These are phyloP conservation scores for Selenia dentaria DNA, from an alignment of 2,888 invertebrate genomes.

Conservation along the genomic window DNA sequence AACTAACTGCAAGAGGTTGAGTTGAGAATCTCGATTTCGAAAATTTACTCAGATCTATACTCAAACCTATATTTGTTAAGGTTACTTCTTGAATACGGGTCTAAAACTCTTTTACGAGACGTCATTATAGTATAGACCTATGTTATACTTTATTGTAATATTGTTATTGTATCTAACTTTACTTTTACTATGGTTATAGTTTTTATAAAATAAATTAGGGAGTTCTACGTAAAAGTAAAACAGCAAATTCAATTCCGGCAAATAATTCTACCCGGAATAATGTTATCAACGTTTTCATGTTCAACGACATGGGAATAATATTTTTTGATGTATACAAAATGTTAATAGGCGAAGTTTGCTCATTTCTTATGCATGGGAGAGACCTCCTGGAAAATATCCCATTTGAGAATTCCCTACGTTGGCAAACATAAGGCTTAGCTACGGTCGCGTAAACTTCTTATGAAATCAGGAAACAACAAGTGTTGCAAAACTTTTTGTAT, in stretches of 20 bases:
- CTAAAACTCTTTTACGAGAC: no score
- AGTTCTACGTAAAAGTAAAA: not conserved
- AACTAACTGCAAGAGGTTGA: no score
- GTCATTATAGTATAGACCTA: no score
- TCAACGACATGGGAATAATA: slow-evolving; percentile 14
- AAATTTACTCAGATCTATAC: no score
- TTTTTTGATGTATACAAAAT: slow-evolving; percentile 30
- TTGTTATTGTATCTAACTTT: no score
- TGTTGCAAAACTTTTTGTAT: not conserved
- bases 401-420: slow-evolving; percentile 37
- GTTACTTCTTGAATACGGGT: no score
- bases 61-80: no score
- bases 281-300: slow-evolving; percentile 8
- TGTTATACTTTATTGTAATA: no score
- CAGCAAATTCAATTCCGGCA: slow-evolving; percentile 4
- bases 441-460: slow-evolving; percentile 14
- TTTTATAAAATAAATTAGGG: no score
- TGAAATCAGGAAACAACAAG: not conserved
- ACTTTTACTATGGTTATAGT: no score
- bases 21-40: no score
- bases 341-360: slow-evolving; percentile 43
- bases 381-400: slow-evolving; percentile 42
- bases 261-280: slow-evolving; percentile 20
- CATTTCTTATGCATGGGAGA: slow-evolving; percentile 55
- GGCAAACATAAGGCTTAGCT: slow-evolving; percentile 15